These are phyloP conservation scores for Leptarthrus brevirostris DNA, from an alignment of 2,888 invertebrate genomes.

Conservation along the genomic window DNA sequence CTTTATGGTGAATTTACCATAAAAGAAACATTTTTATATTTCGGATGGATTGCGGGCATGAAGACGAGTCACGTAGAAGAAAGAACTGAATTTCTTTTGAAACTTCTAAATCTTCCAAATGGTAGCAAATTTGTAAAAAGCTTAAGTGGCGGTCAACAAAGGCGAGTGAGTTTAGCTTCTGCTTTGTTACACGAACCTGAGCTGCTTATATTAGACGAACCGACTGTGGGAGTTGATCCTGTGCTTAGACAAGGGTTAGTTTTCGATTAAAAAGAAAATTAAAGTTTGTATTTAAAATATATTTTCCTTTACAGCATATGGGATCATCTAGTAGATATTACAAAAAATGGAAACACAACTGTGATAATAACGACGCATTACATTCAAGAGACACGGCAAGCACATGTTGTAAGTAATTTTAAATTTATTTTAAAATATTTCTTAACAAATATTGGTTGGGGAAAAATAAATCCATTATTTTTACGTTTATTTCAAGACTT, in stretches of 20 bases:
- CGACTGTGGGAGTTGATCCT: conserved; percentile 94
- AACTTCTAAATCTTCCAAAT: conserved; percentile 72
- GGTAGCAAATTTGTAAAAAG: conserved; percentile 76
- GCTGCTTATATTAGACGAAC: conserved; percentile 90
- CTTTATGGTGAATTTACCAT: conserved; percentile 83
- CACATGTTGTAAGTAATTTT: conserved; percentile 76
- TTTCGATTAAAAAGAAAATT: not conserved
- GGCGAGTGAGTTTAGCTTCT: conserved; percentile 88
- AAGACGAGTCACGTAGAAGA: conserved; percentile 74
- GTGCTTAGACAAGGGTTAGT: conserved; percentile 84
- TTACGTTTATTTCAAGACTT: too few species aligned
- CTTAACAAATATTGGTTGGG: not conserved
- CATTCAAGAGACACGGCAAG: conserved; percentile 88
- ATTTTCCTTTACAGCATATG: conserved; percentile 78
- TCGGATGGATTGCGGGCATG: conserved; percentile 87
- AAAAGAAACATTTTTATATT: conserved; percentile 84
- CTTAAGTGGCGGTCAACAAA: conserved; percentile 89
- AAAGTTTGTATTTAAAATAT: not conserved
- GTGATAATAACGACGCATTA: conserved; percentile 90
- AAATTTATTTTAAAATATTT: not conserved
- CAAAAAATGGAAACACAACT: conserved; percentile 79
- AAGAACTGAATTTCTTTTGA: conserved; percentile 79
- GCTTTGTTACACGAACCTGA: conserved; percentile 91
- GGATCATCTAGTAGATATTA: conserved; percentile 85
- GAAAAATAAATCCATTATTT: too few species aligned